Conservation (phyloP, 2,888 invertebrate species). For the Campoplex nolae region DNA sequence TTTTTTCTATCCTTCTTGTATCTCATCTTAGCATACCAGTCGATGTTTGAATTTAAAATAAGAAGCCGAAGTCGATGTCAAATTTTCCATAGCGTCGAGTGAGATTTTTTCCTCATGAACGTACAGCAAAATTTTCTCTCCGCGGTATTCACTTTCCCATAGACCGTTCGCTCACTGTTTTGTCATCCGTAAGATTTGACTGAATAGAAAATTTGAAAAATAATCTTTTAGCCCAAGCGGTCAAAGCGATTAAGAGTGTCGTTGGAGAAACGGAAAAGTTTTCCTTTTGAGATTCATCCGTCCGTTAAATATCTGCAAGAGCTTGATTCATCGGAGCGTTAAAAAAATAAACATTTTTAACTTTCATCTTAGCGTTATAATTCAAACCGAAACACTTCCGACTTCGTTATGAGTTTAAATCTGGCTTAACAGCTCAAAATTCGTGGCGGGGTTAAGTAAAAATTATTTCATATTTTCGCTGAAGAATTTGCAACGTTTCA, state of each 20-base stretch:
- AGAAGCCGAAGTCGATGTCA: background rate
- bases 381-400: background rate
- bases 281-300: conserved; percentile 14
- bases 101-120: background rate
- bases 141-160: background rate
- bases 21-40: conserved; percentile 32
- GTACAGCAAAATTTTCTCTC: background rate
- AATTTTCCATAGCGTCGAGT: background rate
- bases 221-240: background rate
- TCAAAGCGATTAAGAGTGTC: background rate
- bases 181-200: background rate
- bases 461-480: background rate
- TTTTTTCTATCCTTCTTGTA: conserved; percentile 17
- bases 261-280: background rate
- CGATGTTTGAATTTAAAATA: background rate
- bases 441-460: background rate
- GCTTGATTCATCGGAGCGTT: background rate
- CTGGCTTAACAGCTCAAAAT: background rate
- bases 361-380: background rate
- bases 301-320: background rate
- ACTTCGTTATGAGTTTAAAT: background rate
- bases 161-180: background rate
- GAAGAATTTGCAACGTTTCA: background rate
- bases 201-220: background rate
- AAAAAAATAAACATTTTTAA: background rate